These are phyloP conservation scores for Propithecus deckenii DNA, from an alignment of 2,797 vertebrate genomes.

Conservation along the genomic window DNA sequence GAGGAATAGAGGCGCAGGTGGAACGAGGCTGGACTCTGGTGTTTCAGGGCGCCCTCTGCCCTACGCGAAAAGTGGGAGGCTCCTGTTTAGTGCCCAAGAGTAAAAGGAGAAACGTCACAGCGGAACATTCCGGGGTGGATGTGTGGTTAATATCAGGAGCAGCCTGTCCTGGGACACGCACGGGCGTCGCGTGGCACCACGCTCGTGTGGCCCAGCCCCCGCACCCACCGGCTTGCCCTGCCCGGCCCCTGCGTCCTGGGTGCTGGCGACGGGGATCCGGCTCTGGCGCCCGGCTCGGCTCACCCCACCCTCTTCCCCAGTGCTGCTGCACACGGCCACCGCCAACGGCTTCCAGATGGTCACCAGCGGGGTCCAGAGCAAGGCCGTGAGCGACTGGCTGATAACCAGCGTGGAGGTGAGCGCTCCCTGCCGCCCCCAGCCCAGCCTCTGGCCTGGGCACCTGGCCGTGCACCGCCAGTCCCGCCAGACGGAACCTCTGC, in stretches of 20 bases:
- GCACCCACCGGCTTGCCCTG: neutral
- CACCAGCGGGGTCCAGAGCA: slow-evolving; percentile 97
- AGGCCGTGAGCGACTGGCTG: slow-evolving; percentile 97
- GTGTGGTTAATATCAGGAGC: neutral
- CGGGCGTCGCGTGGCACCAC: rapidly evolving
- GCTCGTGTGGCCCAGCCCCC: neutral
- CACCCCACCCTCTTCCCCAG: slow-evolving; percentile 78
- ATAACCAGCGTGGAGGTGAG: slow-evolving; percentile 98
- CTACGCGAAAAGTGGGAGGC: neutral
- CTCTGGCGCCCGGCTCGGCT: neutral
- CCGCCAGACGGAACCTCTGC: neutral
- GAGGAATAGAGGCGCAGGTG: no score
- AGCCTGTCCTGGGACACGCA: neutral
- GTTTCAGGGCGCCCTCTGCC: neutral
- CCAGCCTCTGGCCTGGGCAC: neutral
- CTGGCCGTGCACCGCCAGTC: neutral
- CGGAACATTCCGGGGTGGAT: neutral
- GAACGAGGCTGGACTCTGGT: neutral
- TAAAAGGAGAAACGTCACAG: no score
- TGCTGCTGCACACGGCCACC: slow-evolving; percentile 96
- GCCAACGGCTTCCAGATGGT: slow-evolving; percentile 99
- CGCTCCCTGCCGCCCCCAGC: neutral
- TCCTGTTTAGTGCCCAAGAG: neutral
- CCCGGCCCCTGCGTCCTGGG: neutral
- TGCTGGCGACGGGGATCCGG: neutral